Evolutionary conservation across 2,888 invertebrate species (phyloP).

Genomic region (Crepidodera aurea): DNA sequence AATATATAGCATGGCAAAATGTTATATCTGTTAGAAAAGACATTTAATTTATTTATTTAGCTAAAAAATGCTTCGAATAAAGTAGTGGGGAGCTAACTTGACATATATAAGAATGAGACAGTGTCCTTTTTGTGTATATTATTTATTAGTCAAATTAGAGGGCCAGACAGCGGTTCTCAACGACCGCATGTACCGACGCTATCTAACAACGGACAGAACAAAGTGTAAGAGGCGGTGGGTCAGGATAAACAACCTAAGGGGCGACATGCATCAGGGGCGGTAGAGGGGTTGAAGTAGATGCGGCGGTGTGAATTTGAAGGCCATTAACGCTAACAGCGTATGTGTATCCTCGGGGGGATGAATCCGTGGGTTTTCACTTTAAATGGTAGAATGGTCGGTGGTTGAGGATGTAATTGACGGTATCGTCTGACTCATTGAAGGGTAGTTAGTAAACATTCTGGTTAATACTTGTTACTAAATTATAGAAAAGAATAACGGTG

Average conservation of each 20-base stretch:
- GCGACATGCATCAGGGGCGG: not conserved
- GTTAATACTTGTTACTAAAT: no score
- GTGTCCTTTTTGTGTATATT: not conserved
- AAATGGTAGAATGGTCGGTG: constrained; percentile 4
- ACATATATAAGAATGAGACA: no score
- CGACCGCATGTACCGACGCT: constrained; percentile 1
- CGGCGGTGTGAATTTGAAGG: constrained; percentile 27
- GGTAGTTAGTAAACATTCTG: no score
- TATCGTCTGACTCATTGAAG: not conserved
- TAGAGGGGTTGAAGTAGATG: not conserved
- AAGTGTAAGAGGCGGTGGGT: constrained; percentile 3
- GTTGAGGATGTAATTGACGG: constrained; percentile 1
- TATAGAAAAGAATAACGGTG: no score
- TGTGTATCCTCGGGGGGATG: constrained; percentile 24
- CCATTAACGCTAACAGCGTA: constrained; percentile 26
- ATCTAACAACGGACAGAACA: not conserved
- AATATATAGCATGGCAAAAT: no score
- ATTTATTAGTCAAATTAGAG: constrained; percentile 12
- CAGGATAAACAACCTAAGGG: constrained; percentile 1
- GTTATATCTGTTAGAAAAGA: no score
- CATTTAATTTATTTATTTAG: no score
- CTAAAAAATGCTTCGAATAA: no score
- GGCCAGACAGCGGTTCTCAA: not conserved
- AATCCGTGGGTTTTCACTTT: constrained; percentile 14
- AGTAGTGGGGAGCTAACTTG: no score